phyloP scores from a whole-genome alignment of 2,797 vertebrate species.

The Poeciliopsis infans region DNA sequence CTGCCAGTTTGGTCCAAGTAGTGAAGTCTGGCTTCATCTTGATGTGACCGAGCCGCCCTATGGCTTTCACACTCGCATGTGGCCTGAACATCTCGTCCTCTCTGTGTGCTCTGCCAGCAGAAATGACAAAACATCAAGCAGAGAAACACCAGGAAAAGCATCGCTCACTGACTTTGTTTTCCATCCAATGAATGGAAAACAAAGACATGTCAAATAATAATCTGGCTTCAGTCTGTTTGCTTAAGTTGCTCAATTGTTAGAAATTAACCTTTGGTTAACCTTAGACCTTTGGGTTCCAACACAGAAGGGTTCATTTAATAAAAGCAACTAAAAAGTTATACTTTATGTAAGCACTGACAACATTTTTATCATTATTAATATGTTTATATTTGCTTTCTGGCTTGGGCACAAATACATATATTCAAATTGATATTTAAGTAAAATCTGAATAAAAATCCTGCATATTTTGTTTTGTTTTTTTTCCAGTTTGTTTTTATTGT shows the following conservation, averaged over 20 bases:
- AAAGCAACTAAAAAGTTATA: background rate
- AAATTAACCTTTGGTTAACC: conserved; percentile 12
- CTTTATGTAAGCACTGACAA: background rate
- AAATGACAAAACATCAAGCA: background rate
- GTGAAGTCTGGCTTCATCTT: conserved; percentile 2
- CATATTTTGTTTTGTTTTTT: background rate
- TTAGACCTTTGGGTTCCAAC: conserved; percentile 11
- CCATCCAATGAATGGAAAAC: background rate
- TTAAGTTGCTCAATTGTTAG: background rate
- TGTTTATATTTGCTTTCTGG: background rate
- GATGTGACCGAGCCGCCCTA: background rate
- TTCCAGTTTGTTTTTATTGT: background rate
- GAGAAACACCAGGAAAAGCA: background rate
- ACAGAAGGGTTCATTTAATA: background rate
- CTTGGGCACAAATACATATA: background rate
- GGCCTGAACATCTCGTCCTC: conserved; percentile 22
- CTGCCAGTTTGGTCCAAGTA: background rate
- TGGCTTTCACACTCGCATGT: background rate
- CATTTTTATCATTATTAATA: background rate
- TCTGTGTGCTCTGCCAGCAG: conserved; percentile 1
- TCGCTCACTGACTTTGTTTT: background rate
- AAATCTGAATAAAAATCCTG: background rate
- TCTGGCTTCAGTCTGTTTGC: background rate
- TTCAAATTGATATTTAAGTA: background rate
- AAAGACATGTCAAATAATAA: background rate